A percentile compares a stretch with the other conserved stretches of the same genome.
These are phyloP conservation scores for Clamator glandarius DNA, from an alignment of 2,797 vertebrate species.

Conservation along the genomic window DNA sequence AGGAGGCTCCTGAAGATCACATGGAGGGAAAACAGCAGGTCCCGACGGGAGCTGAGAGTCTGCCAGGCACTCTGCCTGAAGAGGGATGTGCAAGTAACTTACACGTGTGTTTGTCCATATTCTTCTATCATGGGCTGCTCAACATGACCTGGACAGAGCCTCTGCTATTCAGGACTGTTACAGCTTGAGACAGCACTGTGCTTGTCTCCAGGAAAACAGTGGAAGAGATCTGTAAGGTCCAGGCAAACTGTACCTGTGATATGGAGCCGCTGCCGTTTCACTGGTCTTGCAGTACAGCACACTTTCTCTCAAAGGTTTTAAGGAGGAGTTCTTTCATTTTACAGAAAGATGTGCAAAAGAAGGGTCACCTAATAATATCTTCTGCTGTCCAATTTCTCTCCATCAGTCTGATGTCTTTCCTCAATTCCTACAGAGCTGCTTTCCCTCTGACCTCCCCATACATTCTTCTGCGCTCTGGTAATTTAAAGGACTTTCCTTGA, in stretches of 20 bases:
- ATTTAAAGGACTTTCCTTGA: not conserved
- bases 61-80: rapidly evolving
- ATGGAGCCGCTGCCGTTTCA: not conserved
- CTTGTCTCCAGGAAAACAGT: not conserved
- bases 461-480: not conserved
- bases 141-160: rapidly evolving
- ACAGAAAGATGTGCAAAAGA: not conserved
- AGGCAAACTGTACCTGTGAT: not conserved
- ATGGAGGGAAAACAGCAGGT: not conserved
- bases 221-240: not conserved
- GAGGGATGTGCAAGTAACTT: not conserved
- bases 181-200: not conserved
- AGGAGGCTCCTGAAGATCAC: not conserved
- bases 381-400: not conserved
- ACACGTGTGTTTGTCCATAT: not conserved
- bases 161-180: not conserved
- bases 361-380: not conserved
- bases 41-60: not conserved
- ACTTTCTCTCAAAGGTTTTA: not conserved
- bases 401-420: not conserved
- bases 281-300: not conserved
- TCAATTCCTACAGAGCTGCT: not conserved
- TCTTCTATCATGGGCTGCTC: not conserved
- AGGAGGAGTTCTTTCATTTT: not conserved
- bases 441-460: not conserved